These are phyloP conservation scores for Leptarthrus brevirostris DNA, from an alignment of 2,888 invertebrate species.

Conservation along the genomic window DNA sequence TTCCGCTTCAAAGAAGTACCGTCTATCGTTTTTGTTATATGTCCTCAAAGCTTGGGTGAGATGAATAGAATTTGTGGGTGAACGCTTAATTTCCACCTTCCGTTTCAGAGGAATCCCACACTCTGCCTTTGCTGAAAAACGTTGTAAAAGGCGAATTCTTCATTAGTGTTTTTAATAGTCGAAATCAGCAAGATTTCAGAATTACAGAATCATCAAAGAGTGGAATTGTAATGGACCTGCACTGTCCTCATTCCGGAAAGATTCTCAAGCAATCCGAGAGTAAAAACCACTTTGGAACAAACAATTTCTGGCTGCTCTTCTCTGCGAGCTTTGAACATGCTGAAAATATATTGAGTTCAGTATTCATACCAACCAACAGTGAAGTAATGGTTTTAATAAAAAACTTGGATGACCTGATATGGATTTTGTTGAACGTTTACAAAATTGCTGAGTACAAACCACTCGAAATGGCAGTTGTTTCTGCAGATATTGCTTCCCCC, in stretches of 20 bases:
- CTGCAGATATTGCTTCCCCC: constrained; percentile 51
- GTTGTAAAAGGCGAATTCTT: neutral
- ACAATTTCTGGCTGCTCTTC: constrained; percentile 63
- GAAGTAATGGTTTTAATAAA: constrained; percentile 57
- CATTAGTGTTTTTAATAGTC: neutral
- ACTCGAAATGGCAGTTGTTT: constrained; percentile 56
- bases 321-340: neutral
- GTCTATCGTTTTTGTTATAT: constrained; percentile 11
- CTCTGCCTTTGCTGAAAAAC: neutral
- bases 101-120: constrained; percentile 4
- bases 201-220: constrained; percentile 56
- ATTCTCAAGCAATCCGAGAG: constrained; percentile 60
- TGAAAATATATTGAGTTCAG: constrained; percentile 33
- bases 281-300: constrained; percentile 62
- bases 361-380: constrained; percentile 56
- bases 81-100: neutral
- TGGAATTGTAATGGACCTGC: constrained; percentile 60
- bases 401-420: constrained; percentile 35
- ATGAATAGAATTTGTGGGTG: neutral
- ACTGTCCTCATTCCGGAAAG: constrained; percentile 58
- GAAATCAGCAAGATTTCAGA: neutral
- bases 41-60: constrained; percentile 19
- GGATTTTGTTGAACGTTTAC: constrained; percentile 61
- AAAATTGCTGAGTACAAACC: constrained; percentile 60
- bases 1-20: constrained; percentile 31